phyloP scores from a whole-genome alignment of 2,113 vertebrate genomes.

The Candoia aspera region DNA sequence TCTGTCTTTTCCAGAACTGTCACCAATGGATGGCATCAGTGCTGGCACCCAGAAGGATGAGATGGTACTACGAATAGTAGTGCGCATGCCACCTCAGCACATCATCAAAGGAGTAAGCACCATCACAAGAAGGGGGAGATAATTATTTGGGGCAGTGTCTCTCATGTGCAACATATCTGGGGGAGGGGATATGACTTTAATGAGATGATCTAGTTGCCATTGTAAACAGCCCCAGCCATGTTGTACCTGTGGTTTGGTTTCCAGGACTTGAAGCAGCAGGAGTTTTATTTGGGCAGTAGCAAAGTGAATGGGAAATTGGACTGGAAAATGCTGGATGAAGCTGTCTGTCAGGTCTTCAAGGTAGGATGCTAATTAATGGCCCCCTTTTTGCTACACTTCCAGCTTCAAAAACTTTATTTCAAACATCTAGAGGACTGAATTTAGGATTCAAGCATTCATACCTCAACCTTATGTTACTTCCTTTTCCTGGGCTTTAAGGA shows the following conservation, averaged over 20 bases:
- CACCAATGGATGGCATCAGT: constrained; percentile 80
- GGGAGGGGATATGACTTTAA: not conserved
- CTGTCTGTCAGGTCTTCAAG: constrained; percentile 87
- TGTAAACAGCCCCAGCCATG: not conserved
- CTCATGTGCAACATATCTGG: not conserved
- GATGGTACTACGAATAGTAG: constrained; percentile 79
- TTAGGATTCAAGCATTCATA: not conserved
- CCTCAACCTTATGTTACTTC: not conserved
- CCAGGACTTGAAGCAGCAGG: constrained; percentile 88
- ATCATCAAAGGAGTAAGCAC: constrained; percentile 88
- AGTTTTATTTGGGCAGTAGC: constrained; percentile 88
- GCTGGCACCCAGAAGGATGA: constrained; percentile 80
- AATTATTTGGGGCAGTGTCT: not conserved
- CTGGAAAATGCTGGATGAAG: constrained; percentile 89
- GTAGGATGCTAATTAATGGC: constrained; percentile 57
- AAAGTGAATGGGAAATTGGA: constrained; percentile 81
- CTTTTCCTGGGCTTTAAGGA: not conserved
- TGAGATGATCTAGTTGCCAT: not conserved
- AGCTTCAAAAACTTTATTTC: not conserved
- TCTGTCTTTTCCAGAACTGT: constrained; percentile 72
- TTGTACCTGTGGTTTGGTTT: constrained; percentile 19
- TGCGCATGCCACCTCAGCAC: constrained; percentile 82
- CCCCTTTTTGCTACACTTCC: not conserved
- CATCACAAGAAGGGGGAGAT: not conserved
- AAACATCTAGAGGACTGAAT: not conserved